Percentiles rank a stretch among this genome's conserved stretches.
These are phyloP conservation scores for Zenarchopterus dispar DNA, from an alignment of 2,797 vertebrate genomes.

Conservation along the genomic window DNA sequence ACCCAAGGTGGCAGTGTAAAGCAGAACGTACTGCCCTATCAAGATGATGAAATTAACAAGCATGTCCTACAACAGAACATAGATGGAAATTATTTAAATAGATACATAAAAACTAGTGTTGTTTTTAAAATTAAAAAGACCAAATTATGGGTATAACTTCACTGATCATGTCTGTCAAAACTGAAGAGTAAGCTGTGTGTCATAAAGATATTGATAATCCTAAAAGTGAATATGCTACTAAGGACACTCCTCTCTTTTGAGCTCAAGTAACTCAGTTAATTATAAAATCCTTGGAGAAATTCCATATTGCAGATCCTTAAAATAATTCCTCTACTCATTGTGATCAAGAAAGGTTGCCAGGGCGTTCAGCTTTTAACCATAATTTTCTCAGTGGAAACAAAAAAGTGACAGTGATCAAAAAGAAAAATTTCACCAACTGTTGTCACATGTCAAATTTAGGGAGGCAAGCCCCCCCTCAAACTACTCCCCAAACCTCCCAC, in stretches of 20 bases:
- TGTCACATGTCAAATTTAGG: too few relatives aligned
- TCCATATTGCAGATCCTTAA: neutral
- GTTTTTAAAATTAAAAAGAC: slow-evolving; percentile 24
- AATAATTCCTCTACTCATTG: neutral
- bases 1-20: neutral
- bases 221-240: slow-evolving; percentile 9
- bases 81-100: too few relatives aligned
- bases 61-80: too few relatives aligned
- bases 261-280: neutral
- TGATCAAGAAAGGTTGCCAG: slow-evolving; percentile 1
- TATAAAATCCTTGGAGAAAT: slow-evolving; percentile 5
- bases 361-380: slow-evolving; percentile 5
- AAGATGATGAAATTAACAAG: too few relatives aligned
- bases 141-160: neutral
- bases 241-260: slow-evolving; percentile 9
- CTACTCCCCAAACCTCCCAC: too few relatives aligned
- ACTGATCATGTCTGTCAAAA: slow-evolving; percentile 17
- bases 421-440: too few relatives aligned
- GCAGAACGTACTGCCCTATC: neutral
- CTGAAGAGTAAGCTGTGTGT: too few relatives aligned
- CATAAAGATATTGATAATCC: neutral
- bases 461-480: too few relatives aligned
- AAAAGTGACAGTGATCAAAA: too few relatives aligned
- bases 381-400: neutral
- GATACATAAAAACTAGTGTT: neutral